Evolutionary conservation across 1,140 invertebrate genomes (phyloP).

Genomic region (Drosophila rufa): DNA sequence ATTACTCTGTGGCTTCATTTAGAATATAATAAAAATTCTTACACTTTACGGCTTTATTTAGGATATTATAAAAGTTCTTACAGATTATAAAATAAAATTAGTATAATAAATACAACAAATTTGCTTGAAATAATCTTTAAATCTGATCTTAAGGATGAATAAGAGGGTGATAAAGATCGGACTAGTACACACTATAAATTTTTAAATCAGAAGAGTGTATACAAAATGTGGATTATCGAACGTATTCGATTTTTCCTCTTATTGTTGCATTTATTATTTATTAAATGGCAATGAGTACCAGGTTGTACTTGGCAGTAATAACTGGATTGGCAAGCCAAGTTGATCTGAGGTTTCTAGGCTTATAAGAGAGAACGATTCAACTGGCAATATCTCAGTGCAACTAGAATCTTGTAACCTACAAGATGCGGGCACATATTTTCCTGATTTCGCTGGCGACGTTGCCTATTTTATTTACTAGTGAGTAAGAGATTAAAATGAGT

Average conservation of each 20-base stretch:
- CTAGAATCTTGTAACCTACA: background rate
- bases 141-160: too few relatives aligned
- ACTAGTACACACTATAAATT: too few relatives aligned
- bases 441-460: background rate
- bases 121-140: too few relatives aligned
- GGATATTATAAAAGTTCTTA: too few relatives aligned
- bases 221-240: too few relatives aligned
- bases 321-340: conserved; percentile 16
- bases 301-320: conserved; percentile 15
- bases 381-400: conserved; percentile 4
- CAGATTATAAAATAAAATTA: too few relatives aligned
- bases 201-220: background rate
- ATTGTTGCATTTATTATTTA: background rate
- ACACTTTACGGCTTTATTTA: too few relatives aligned
- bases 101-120: too few relatives aligned
- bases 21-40: too few relatives aligned
- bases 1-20: too few relatives aligned
- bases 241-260: too few relatives aligned
- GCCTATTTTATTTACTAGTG: background rate
- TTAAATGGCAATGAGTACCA: background rate
- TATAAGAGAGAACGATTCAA: conserved; percentile 14
- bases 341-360: background rate
- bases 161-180: too few relatives aligned
- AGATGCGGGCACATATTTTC: background rate
- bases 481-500: background rate